phyloP scores from a whole-genome alignment of 2,113 vertebrate genomes.

The Notiomystis cincta region DNA sequence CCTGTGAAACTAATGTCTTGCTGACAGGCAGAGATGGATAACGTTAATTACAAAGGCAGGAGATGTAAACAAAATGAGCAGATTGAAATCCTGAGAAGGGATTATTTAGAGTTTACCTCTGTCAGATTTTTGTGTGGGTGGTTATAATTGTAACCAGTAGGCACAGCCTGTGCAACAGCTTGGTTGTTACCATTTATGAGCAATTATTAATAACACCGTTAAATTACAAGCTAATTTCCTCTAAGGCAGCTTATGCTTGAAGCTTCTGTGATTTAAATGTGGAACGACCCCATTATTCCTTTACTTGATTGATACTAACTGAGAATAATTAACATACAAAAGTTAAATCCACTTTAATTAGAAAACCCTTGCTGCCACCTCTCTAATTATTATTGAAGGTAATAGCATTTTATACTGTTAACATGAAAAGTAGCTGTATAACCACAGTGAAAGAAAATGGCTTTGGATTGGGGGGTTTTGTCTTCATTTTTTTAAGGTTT shows the following conservation, averaged over 20 bases:
- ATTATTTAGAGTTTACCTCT: background rate
- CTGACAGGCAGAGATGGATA: background rate
- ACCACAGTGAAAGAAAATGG: background rate
- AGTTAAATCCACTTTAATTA: conserved; percentile 20
- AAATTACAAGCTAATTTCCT: conserved; percentile 28
- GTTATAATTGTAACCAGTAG: background rate
- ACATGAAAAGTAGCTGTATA: background rate
- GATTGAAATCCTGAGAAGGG: background rate
- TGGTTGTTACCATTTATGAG: background rate
- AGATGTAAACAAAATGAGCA: background rate
- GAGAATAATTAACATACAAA: conserved; percentile 26
- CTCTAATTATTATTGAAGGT: background rate
- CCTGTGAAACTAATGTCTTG: background rate
- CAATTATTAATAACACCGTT: conserved; percentile 24
- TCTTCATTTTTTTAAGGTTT: background rate
- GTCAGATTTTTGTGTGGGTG: background rate
- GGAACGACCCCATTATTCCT: conserved; percentile 18
- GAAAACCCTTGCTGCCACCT: background rate
- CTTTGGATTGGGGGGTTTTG: background rate
- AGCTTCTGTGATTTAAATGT: conserved; percentile 42
- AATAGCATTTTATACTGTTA: background rate
- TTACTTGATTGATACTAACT: conserved; percentile 25
- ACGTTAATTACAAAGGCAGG: background rate
- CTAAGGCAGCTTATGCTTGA: background rate
- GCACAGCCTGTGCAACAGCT: background rate